Evolutionary conservation across 2,888 invertebrate genomes (phyloP).

Genomic region (Drosophila pseudotakahashii): DNA sequence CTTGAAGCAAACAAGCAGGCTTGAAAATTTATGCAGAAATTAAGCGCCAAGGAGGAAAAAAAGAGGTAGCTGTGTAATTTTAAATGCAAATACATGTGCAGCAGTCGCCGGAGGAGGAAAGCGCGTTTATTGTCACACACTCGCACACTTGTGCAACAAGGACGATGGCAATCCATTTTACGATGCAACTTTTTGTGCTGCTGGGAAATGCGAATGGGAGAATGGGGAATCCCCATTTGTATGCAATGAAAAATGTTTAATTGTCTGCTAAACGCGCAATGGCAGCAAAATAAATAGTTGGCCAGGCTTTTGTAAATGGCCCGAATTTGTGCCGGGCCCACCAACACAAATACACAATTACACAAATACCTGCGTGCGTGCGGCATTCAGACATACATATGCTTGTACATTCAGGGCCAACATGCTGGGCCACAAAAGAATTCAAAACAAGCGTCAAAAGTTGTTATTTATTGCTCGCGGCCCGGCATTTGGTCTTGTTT

Average conservation of each 20-base stretch:
- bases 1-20: conserved; percentile 21
- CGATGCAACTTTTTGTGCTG: conserved; percentile 36
- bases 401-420: conserved; percentile 5
- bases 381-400: too few relatives aligned
- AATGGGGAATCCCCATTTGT: conserved; percentile 50
- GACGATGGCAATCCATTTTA: conserved; percentile 47
- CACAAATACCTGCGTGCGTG: conserved; percentile 64
- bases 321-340: conserved; percentile 24
- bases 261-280: conserved; percentile 76
- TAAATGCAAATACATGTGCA: conserved; percentile 58
- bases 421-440: conserved; percentile 60
- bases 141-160: conserved; percentile 23
- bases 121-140: conserved; percentile 41
- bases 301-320: conserved; percentile 44
- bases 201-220: too few relatives aligned
- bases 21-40: conserved; percentile 31
- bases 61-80: conserved; percentile 42
- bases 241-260: conserved; percentile 76
- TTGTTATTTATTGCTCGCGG: conserved; percentile 66
- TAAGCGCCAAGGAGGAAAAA: conserved; percentile 24
- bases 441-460: conserved; percentile 65
- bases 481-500: conserved; percentile 43
- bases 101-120: conserved; percentile 12
- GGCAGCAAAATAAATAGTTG: conserved; percentile 62
- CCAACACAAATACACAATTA: conserved; percentile 1